phyloP scores from a whole-genome alignment of 2,113 vertebrate species.

The Desmodus rotundus region DNA sequence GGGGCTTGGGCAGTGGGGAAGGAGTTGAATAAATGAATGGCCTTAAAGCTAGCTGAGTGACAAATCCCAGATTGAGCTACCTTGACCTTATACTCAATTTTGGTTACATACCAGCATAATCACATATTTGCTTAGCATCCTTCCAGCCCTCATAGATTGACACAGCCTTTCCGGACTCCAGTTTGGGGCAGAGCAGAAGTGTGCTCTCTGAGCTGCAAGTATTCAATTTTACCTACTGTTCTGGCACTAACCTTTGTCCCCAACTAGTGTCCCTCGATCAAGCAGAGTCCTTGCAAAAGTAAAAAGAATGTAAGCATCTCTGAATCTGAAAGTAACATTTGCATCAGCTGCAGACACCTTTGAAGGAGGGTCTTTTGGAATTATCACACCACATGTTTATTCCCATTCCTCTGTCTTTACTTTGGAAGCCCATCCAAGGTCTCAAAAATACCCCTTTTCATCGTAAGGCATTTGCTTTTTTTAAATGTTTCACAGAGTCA shows the following conservation, averaged over 20 bases:
- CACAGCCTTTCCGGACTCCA: background rate
- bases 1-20: background rate
- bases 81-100: background rate
- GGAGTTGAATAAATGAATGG: background rate
- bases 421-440: background rate
- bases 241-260: background rate
- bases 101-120: background rate
- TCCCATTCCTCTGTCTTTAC: background rate
- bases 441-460: constrained; percentile 10
- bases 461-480: background rate
- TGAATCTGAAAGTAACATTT: background rate
- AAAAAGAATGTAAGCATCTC: background rate
- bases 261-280: background rate
- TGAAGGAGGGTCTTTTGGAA: background rate
- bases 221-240: background rate
- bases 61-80: background rate
- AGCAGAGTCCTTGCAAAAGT: background rate
- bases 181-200: background rate
- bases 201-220: background rate
- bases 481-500: background rate
- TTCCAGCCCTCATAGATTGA: background rate
- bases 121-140: background rate
- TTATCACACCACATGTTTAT: background rate
- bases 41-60: background rate
- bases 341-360: background rate